Conservation (phyloP, 2,113 vertebrate species). For the Phoenicopterus ruber region DNA sequence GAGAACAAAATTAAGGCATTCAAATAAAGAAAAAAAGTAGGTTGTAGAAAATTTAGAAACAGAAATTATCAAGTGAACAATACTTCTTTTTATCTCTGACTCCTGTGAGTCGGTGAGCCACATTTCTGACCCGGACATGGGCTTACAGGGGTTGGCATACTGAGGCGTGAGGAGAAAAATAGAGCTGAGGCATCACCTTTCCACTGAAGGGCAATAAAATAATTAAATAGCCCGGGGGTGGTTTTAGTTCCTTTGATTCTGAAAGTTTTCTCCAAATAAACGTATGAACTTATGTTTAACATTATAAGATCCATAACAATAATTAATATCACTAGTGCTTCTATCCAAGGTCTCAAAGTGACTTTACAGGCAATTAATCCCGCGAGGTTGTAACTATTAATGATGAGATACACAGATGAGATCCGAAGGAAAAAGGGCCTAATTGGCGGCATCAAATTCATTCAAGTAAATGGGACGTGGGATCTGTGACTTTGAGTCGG, state of each 20-base stretch:
- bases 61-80: constrained; percentile 32
- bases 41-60: constrained; percentile 2
- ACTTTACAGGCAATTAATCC: constrained; percentile 42
- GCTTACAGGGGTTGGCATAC: background rate
- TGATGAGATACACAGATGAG: background rate
- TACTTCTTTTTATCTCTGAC: background rate
- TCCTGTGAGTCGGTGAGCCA: background rate
- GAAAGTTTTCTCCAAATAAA: background rate
- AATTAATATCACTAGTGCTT: background rate
- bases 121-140: background rate
- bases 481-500: background rate
- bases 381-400: background rate
- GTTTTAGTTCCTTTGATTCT: background rate
- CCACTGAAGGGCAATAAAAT: background rate
- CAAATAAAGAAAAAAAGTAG: constrained; percentile 63
- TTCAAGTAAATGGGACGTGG: background rate
- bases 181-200: background rate
- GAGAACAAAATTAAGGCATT: background rate
- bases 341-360: background rate
- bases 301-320: background rate
- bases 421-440: background rate
- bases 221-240: background rate
- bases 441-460: background rate
- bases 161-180: background rate
- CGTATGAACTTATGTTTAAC: background rate